These are phyloP conservation scores for Spialia ferax DNA, from an alignment of 2,888 invertebrate species.

Conservation along the genomic window DNA sequence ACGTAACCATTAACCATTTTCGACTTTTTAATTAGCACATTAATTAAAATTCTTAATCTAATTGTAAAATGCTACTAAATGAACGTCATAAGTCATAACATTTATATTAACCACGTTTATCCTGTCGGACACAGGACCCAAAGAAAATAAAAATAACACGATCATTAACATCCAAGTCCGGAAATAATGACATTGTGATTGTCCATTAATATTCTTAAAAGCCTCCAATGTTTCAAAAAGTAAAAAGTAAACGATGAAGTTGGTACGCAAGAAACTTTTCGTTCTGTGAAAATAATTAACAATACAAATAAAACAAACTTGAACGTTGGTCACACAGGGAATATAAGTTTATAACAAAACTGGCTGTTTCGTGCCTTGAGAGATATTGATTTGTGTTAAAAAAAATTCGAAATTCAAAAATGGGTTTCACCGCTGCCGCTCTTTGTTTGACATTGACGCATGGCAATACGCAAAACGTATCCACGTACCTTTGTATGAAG, in stretches of 20 bases:
- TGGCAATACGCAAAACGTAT: slow-evolving; percentile 18
- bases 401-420: slow-evolving; percentile 32
- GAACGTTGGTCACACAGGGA: background rate
- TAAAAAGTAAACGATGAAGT: background rate
- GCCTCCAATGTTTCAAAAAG: background rate
- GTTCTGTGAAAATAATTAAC: background rate
- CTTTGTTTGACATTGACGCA: slow-evolving; percentile 36
- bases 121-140: no score
- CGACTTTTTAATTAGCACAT: no score
- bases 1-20: no score
- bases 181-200: no score
- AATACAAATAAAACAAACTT: no score
- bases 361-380: background rate
- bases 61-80: no score
- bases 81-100: no score
- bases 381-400: background rate
- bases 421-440: slow-evolving; percentile 15
- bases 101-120: no score
- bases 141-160: no score
- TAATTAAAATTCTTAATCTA: no score
- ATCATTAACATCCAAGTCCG: no score
- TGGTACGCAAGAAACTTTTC: background rate
- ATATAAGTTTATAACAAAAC: background rate
- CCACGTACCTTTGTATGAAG: slow-evolving; percentile 17
- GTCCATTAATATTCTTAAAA: background rate